A percentile compares a stretch with the other conserved stretches of the same genome.
Evolutionary conservation across 1,140 invertebrate species (phyloP).

Genomic region (Campodea augens): DNA sequence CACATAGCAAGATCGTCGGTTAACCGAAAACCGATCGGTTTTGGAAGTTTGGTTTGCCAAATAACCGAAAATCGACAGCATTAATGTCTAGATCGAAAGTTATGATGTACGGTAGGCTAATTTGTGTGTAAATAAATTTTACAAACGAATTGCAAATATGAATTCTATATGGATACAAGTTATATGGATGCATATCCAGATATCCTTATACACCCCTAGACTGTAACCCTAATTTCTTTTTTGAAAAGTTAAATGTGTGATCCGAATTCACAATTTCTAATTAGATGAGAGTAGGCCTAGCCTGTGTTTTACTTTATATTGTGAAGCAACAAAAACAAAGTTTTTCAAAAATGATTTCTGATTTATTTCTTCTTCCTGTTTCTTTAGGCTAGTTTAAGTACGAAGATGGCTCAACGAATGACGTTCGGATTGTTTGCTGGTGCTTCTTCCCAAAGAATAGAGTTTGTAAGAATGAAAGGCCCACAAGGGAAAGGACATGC

Average conservation of each 20-base stretch:
- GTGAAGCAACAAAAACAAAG: conserved; percentile 2
- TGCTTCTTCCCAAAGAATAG: conserved; percentile 58
- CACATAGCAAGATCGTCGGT: no score
- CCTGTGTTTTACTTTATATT: conserved; percentile 4
- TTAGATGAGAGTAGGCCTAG: background rate
- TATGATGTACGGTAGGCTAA: no score
- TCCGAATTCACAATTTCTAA: background rate
- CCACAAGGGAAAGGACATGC: conserved; percentile 91
- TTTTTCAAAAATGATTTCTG: background rate
- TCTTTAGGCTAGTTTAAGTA: conserved; percentile 73
- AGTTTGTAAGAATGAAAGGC: conserved; percentile 95
- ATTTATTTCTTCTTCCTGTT: conserved; percentile 15
- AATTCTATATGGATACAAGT: no score
- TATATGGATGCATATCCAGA: no score
- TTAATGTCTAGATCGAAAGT: no score
- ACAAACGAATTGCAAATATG: no score
- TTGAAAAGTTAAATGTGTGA: background rate
- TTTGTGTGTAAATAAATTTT: no score
- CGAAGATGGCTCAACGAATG: conserved; percentile 89
- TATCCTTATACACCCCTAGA: background rate
- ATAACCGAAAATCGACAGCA: no score
- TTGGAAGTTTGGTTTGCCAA: no score
- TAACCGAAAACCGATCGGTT: no score
- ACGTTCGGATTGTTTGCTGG: conserved; percentile 77
- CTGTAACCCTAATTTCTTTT: background rate